Base-by-base conservation (phyloP, 1,140 invertebrate species). In the Holotrichia oblita region DNA sequence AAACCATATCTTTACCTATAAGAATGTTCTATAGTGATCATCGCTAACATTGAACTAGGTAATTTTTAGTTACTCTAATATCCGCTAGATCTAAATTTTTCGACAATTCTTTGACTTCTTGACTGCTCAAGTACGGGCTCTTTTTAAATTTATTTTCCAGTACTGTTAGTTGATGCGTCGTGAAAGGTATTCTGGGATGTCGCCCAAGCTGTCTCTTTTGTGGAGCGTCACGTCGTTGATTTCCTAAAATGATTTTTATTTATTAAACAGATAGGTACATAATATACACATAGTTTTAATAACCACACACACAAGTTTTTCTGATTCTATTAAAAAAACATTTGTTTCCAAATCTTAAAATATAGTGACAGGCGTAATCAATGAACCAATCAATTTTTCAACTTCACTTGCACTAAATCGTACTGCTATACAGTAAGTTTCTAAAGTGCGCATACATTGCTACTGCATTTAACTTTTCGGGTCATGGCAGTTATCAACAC, bases 1-100 rank as follows among this genome's bases (percentile, higher is more conserved):
- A 85, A 95, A 94, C 94, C 94, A 95, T 81, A 94, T 94, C 89
- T 94, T 94, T n/a, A 95, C 92, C 91, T 93, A 82, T 73, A 85
- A 14, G 24, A 27, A 7, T 7, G 27, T 7, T 22, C 22, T 27
- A 69, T 10, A 27, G 22, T 14, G 10, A 27, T 69, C 1, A 3
- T 48, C n/a, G 44, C n/a, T 17, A 14, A 48, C 1, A 17, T 48
- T 17, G 22, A 69, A 27, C 3, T 7, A 69, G 12, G 8, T 22
- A 27, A 20, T 42, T 59, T 55, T 77, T 41, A 82, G 80, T 82
- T 80, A 86, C 86, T 22, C 88, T 83, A n/a, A 88, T 88, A 82
- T 89, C 89, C 6, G 89, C 89, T 44, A 89, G 79, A 22, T 89
- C 84, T 41, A 89, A 81, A 40, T 83, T 81, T 17, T 83, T 85